A percentile compares a stretch with the other conserved stretches of the same genome.
Conservation (phyloP, 1,140 invertebrate species). For the Gerris buenoi region DNA sequence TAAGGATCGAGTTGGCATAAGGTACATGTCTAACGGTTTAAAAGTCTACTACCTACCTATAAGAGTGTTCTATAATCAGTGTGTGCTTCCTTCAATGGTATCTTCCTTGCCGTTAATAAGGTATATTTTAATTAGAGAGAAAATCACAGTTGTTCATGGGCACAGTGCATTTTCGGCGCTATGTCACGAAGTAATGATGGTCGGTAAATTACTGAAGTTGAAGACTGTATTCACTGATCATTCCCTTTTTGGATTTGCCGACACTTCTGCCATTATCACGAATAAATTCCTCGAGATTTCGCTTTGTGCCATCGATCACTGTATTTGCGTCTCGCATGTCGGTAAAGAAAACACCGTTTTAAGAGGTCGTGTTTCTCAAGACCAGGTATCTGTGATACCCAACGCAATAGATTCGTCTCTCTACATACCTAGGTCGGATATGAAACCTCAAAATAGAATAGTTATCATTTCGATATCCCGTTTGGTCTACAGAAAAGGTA, state of each 20-base stretch:
- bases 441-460: slow-evolving; percentile 47
- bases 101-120: slow-evolving; percentile 78
- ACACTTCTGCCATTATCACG: slow-evolving; percentile 89
- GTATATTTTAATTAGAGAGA: slow-evolving; percentile 81
- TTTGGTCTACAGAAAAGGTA: slow-evolving; percentile 94
- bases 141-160: slow-evolving; percentile 89
- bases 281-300: slow-evolving; percentile 92
- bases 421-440: slow-evolving; percentile 69
- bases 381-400: slow-evolving; percentile 92
- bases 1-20: slow-evolving; percentile 60
- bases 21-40: slow-evolving; percentile 88
- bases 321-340: slow-evolving; percentile 96
- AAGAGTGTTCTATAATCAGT: slow-evolving; percentile 88
- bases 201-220: slow-evolving; percentile 75
- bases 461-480: slow-evolving; percentile 90
- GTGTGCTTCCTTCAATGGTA: slow-evolving; percentile 83
- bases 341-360: slow-evolving; percentile 97
- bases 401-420: slow-evolving; percentile 91
- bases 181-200: slow-evolving; percentile 89
- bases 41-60: slow-evolving; percentile 97
- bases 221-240: slow-evolving; percentile 98
- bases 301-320: slow-evolving; percentile 79
- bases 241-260: slow-evolving; percentile 97
- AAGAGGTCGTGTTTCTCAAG: slow-evolving; percentile 66
- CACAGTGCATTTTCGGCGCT: slow-evolving; percentile 97